A percentile compares a stretch with the other conserved stretches of the same genome.
Conservation (phyloP, 2,888 invertebrate species). For the Drosophila rubida region DNA sequence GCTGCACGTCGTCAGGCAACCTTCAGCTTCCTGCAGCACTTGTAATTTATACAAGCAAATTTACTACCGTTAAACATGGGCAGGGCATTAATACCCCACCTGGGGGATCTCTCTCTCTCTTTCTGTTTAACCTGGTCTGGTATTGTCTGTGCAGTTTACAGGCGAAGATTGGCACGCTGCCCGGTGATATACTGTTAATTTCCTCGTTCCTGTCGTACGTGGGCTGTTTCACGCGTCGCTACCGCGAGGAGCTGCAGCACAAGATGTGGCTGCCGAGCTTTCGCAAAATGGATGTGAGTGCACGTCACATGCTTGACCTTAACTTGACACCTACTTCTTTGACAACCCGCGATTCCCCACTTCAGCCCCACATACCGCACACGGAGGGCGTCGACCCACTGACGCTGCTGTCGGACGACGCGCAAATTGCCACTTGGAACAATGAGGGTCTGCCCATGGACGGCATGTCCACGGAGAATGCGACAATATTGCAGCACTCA, state of each 20-base stretch:
- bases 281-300: slow-evolving; percentile 87
- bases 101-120: slow-evolving; percentile 4
- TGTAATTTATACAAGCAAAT: slow-evolving; percentile 72
- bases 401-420: slow-evolving; percentile 94
- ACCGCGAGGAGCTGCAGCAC: slow-evolving; percentile 91
- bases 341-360: not conserved
- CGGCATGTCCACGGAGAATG: slow-evolving; percentile 97
- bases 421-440: slow-evolving; percentile 96
- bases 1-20: slow-evolving; percentile 37
- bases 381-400: slow-evolving; percentile 93
- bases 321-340: not conserved
- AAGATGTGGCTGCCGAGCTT: slow-evolving; percentile 94
- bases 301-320: slow-evolving; percentile 4
- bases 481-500: slow-evolving; percentile 95
- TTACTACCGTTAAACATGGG: slow-evolving; percentile 50
- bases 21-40: slow-evolving; percentile 56
- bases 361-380: slow-evolving; percentile 90
- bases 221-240: slow-evolving; percentile 95
- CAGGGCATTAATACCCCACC: slow-evolving; percentile 34
- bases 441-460: slow-evolving; percentile 97
- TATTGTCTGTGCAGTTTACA: slow-evolving; percentile 86
- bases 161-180: slow-evolving; percentile 91
- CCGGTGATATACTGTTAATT: slow-evolving; percentile 96
- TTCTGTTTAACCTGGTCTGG: slow-evolving; percentile 13
- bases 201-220: slow-evolving; percentile 98